phyloP scores from a whole-genome alignment of 2,797 vertebrate species.

The Lepilemur ruficaudatus region DNA sequence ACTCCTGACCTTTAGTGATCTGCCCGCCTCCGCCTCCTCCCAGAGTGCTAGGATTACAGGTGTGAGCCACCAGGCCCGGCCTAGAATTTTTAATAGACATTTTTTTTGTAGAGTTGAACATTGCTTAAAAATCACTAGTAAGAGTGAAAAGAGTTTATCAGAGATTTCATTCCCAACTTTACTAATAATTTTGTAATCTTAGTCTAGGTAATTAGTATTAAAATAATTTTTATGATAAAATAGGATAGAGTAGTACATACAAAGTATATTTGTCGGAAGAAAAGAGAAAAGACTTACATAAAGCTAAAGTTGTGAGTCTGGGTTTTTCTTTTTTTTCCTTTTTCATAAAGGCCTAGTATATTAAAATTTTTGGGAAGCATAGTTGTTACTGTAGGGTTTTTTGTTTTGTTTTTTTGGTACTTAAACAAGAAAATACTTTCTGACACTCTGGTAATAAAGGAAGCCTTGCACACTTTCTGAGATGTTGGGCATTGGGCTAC shows the following conservation, averaged over 20 bases:
- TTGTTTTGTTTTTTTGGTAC: neutral
- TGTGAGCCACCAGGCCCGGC: too few relatives aligned
- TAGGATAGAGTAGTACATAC: neutral
- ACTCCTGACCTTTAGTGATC: too few relatives aligned
- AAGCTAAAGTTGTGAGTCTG: neutral
- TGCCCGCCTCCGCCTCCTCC: too few relatives aligned
- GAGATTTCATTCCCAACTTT: neutral
- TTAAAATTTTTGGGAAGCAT: neutral
- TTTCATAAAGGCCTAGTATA: neutral
- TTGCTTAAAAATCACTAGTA: neutral
- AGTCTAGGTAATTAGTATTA: neutral
- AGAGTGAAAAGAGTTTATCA: conserved; percentile 4
- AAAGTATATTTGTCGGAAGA: neutral
- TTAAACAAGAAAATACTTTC: conserved; percentile 25
- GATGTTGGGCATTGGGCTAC: neutral
- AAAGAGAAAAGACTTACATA: neutral
- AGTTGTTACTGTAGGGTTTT: neutral
- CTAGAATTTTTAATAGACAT: neutral
- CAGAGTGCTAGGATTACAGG: too few relatives aligned
- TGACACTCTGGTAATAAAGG: neutral
- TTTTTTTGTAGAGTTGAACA: neutral
- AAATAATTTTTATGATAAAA: conserved; percentile 20
- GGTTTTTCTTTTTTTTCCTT: neutral
- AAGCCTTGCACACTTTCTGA: neutral
- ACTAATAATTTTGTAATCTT: neutral